Conservation (phyloP, 1,140 invertebrate genomes). For the Linepithema humile region DNA sequence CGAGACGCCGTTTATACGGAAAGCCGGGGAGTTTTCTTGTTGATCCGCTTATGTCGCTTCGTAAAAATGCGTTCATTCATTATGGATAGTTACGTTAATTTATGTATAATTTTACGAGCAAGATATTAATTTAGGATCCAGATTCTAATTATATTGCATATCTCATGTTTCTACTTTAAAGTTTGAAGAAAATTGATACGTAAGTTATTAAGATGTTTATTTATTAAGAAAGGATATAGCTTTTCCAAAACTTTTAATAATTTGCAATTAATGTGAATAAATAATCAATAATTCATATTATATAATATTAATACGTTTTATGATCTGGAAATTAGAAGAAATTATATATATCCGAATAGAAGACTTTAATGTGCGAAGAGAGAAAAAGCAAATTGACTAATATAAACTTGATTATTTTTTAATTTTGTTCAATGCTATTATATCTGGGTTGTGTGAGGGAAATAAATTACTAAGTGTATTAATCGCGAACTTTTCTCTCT, state of each 20-base stretch:
- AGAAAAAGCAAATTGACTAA: background rate
- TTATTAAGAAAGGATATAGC: no score
- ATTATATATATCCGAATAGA: background rate
- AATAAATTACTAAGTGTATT: background rate
- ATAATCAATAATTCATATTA: no score
- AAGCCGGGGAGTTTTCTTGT: background rate
- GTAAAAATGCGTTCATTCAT: slow-evolving; percentile 37
- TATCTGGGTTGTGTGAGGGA: background rate
- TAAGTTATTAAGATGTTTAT: no score
- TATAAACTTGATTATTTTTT: background rate
- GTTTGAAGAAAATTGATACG: background rate
- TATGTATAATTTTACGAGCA: background rate
- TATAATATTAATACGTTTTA: no score
- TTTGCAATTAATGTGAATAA: no score
- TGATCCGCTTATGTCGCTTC: slow-evolving; percentile 38
- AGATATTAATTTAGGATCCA: background rate
- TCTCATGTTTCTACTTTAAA: background rate
- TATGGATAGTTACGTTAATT: background rate
- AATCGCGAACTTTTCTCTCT: background rate
- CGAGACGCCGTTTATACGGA: slow-evolving; percentile 17
- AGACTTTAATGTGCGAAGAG: background rate
- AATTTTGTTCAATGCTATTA: background rate
- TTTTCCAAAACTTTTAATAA: no score
- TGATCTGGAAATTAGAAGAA: no score
- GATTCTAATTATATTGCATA: background rate